phyloP scores from a whole-genome alignment of 1,140 invertebrate genomes.

The Leguminivora glycinivorella region DNA sequence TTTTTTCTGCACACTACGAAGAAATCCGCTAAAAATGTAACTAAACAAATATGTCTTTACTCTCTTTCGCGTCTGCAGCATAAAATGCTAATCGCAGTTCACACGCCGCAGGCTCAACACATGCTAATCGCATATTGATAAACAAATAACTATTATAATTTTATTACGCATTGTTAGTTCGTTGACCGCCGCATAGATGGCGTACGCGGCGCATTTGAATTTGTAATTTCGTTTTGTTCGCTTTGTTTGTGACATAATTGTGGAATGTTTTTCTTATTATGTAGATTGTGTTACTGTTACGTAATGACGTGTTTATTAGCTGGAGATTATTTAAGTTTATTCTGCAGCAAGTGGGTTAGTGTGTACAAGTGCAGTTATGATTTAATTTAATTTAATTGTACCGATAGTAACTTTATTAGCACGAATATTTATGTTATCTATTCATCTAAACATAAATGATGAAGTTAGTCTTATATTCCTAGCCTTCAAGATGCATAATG shows the following conservation, averaged over 20 bases:
- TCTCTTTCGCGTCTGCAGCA: constrained; percentile 46
- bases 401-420: too few species aligned
- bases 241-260: constrained; percentile 33
- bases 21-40: background rate
- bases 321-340: constrained; percentile 1
- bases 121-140: constrained; percentile 76
- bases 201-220: constrained; percentile 59
- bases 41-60: background rate
- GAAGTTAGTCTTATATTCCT: too few species aligned
- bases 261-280: constrained; percentile 24
- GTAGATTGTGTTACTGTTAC: constrained; percentile 16
- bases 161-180: constrained; percentile 68
- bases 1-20: too few species aligned
- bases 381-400: too few species aligned
- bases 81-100: constrained; percentile 61
- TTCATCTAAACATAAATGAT: too few species aligned
- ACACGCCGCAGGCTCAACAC: constrained; percentile 60
- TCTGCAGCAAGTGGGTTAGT: too few species aligned
- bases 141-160: constrained; percentile 75
- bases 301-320: constrained; percentile 17
- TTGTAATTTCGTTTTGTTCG: constrained; percentile 56
- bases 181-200: constrained; percentile 56
- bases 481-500: too few species aligned
- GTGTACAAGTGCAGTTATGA: too few species aligned
- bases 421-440: too few species aligned